Evolutionary conservation across 2,888 invertebrate genomes (phyloP), one percentile per base, ranked within the genome.

Genomic region (Zygogramma bicolorata): DNA sequence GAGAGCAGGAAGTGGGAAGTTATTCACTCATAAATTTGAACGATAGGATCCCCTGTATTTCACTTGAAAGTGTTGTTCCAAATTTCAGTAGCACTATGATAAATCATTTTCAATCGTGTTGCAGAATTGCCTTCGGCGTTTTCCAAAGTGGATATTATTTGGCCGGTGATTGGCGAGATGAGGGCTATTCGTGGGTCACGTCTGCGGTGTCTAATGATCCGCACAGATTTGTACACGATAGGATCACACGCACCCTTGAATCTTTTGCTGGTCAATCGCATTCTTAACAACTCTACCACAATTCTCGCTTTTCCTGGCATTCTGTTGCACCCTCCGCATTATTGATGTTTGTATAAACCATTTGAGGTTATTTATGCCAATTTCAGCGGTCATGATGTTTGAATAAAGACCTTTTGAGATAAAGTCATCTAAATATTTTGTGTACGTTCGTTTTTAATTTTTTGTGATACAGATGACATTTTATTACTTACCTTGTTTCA

Each of bases 151-250:
- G 71, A 72, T 60, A 75, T 75, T 75, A 72, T 72, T 67, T 29
- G 65, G 57, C 46, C 59, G 38, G 29, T 68, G 68, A 70, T 70
- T 70, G 72, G 65, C 65, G 62, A 34, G 67, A 68, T 70, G 65
- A 67, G 67, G 68, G 72, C 57, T 22, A 66, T 69, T 67, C 71
- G 65, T 65, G 65, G 77, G 75, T 76, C 77, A 78, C 79, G 77
- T 78, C 69, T 77, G 66, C 66, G 73, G 80, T 77, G 79, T 82
- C 68, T 71, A 84, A 85, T 85, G 84, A 83, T 80, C 80, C 85
- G 81, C 77, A 77, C 79, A 82, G 81, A 84, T 84, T 85, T 81
- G 84, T 83, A 83, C 84, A 83, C 83, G 84, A 84, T 84, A 83
- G 81, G 79, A 84, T 85, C 73, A 61, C 70, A 73, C 70, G 75